Base-by-base conservation (phyloP, 1,140 invertebrate genomes). In the Drosophila willistoni region DNA sequence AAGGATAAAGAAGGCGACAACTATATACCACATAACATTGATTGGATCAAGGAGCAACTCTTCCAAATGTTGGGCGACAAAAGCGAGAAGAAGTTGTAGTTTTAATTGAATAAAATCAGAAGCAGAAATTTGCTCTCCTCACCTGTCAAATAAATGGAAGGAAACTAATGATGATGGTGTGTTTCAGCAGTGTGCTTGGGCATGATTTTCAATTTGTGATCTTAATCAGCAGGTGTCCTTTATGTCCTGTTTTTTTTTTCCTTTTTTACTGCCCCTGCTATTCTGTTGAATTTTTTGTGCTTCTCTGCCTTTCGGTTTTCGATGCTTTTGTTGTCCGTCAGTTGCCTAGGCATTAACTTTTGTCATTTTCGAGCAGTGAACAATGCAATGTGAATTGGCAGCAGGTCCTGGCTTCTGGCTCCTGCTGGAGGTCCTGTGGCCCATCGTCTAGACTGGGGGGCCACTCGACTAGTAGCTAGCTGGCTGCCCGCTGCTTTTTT, bases 31-130 rank as follows among this genome's bases (percentile, higher is more conserved):
- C 98, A 98, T 90, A 98, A 98, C 91, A 99, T 98, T 92, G 97
- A 98, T 81, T 99, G 98, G 98, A 98, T 99, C 14, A 99, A 99
- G 93, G 98, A 99, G 90, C 98, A 99, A 91, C 98, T 99, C 66
- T 99, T 99, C 91, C 95, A 98, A 2, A 92, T 99, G 75, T 93
- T 99, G 73, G 94, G 97, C 90, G 95, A 97, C 92, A 97, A 97
- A 71, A 98, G 98, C 0, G 93, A 9, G 7, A 44, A 44, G 17
- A 51, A 17, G 14, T 17, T 12, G 7, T 36, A 17, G 33, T 57
- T 36, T 57, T 10, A 57, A 57, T 36, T 14, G 33, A 57, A 57
- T 57, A 36, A 36, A 57, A 34, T 34, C 6, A 9, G n/a, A 57
- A 33, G 33, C 13, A 34, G 33, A 57, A 34, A 62, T 42, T 42